These are phyloP conservation scores for Drosophila acutilabella DNA, from an alignment of 2,888 invertebrate genomes.

Conservation along the genomic window DNA sequence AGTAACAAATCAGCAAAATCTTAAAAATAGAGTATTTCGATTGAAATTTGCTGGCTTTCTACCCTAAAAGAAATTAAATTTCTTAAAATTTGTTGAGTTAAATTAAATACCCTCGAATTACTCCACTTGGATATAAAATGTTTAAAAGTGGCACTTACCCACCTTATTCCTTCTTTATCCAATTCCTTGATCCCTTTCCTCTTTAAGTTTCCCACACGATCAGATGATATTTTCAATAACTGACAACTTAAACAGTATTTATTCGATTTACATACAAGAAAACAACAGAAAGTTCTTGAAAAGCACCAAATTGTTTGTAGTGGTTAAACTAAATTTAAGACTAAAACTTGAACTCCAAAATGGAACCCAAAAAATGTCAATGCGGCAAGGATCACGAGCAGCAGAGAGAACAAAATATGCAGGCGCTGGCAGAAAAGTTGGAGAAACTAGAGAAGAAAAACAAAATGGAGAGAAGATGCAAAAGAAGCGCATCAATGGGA, in stretches of 20 bases:
- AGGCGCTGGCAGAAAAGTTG: not conserved
- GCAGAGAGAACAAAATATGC: not conserved
- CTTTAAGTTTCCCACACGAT: not conserved
- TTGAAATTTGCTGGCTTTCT: too few relatives aligned
- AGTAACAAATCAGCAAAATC: too few relatives aligned
- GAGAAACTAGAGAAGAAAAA: not conserved
- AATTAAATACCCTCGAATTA: too few relatives aligned
- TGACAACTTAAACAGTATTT: not conserved
- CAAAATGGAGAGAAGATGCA: not conserved
- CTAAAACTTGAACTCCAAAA: not conserved
- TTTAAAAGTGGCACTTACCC: too few relatives aligned
- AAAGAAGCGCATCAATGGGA: too few relatives aligned
- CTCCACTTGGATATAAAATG: too few relatives aligned
- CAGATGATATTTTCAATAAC: slow-evolving; percentile 4
- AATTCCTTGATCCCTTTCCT: not conserved
- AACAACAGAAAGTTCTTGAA: slow-evolving; percentile 10
- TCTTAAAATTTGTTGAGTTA: too few relatives aligned
- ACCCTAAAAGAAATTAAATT: too few relatives aligned
- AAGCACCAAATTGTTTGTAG: slow-evolving; percentile 26
- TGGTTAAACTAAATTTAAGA: not conserved
- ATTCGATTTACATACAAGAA: not conserved
- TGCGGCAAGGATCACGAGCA: not conserved
- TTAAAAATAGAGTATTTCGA: too few relatives aligned
- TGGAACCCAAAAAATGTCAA: slow-evolving; percentile 14
- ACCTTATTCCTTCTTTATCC: too few relatives aligned